A percentile compares a stretch with the other conserved stretches of the same genome.
Conservation (phyloP, 2,888 invertebrate genomes). For the Bruchidius siliquastri region DNA sequence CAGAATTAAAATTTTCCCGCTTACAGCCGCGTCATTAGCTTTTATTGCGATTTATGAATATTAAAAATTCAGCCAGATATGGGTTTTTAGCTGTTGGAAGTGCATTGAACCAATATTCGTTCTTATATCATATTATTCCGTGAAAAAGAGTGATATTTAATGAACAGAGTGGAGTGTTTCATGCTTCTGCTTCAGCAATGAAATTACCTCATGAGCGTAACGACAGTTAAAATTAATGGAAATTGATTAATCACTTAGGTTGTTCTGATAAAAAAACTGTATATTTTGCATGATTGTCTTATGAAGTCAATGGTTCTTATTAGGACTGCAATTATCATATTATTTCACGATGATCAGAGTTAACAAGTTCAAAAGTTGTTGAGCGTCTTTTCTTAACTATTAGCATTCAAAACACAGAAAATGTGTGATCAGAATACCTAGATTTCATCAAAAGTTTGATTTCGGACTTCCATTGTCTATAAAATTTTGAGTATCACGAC, state of each 20-base stretch:
- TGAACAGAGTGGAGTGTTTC: not conserved
- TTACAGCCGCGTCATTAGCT: conserved; percentile 35
- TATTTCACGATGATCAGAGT: too few relatives aligned
- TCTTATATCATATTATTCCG: not conserved
- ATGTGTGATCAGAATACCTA: too few relatives aligned
- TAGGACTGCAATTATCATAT: too few relatives aligned
- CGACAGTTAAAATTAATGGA: not conserved
- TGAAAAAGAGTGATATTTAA: not conserved
- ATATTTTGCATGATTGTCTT: too few relatives aligned
- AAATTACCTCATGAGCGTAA: not conserved
- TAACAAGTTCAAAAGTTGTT: too few relatives aligned
- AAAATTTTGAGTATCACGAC: too few relatives aligned
- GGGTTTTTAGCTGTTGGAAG: conserved; percentile 8
- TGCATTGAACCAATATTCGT: not conserved
- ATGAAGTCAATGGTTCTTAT: too few relatives aligned
- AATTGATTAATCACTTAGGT: not conserved
- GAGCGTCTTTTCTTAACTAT: too few relatives aligned
- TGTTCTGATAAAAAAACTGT: not conserved
- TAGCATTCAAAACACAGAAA: too few relatives aligned
- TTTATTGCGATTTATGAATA: conserved; percentile 40
- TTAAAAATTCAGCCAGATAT: conserved; percentile 30
- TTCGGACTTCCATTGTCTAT: too few relatives aligned
- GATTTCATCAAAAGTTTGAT: too few relatives aligned
- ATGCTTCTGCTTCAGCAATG: not conserved
- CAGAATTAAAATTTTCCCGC: conserved; percentile 33